Evolutionary conservation across 2,888 invertebrate genomes (phyloP), one percentile per base, ranked within the genome.

Genomic region (Eurytoma californica): DNA sequence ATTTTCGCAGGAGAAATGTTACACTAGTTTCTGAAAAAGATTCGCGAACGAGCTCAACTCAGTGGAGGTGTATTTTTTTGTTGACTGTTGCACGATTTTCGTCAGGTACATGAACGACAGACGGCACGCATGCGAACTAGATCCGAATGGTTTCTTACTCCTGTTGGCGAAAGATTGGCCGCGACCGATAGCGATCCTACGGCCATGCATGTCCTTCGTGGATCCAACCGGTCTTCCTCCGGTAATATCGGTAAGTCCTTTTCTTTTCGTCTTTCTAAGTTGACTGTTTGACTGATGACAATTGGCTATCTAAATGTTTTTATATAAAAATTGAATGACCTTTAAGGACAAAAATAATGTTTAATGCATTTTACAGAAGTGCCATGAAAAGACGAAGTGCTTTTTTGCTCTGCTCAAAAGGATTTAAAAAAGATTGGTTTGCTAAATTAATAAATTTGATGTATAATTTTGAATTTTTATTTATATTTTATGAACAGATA

Each of bases 111-210:
- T 92, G 97, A 97, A 92, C 94, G 97, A 89, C 98, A 99, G 93
- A 95, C 98, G 83, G 97, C 97, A 90, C 94, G 98, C 86, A 97
- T 99, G 97, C 94, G 97, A 90, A 97, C 98, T 84, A 94, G 98
- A 86, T 98, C 98, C 80, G 98, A 98, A 92, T 99, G 98, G 98
- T 98, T 98, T 92, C 94, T 97, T 91, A 94, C 95, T 87, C 94
- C 94, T 79, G 92, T 92, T 83, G 92, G 93, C 16, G 92, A 92
- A 81, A 82, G 92, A 91, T 84, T 91, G 89, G 85, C 91, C 86
- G 85, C 90, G 66, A 88, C 90, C 70, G 91, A 92, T 81, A 91
- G 91, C 81, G 91, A 91, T 84, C 90, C 91, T 30, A 88, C 89
- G 58, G 88, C 90, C 72, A 88, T 91, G 84, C 90, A 90, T 83